Evolutionary conservation across 2,888 invertebrate genomes (phyloP).

Genomic region (Heteromyza rotundicornis): DNA sequence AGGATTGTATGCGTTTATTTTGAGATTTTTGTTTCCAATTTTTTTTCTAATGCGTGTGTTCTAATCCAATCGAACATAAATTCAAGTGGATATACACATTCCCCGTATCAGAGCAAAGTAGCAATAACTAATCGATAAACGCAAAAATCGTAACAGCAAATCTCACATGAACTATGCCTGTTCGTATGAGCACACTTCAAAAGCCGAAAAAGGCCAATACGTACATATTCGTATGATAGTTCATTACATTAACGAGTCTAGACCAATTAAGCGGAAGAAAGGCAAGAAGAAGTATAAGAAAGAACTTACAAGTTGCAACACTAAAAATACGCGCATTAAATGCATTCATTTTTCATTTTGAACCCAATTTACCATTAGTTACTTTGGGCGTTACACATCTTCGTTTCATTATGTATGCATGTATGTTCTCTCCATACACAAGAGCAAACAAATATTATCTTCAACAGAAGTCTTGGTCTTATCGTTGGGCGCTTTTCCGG

Average conservation of each 20-base stretch:
- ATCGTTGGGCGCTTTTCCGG: slow-evolving; percentile 23
- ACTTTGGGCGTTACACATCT: neutral
- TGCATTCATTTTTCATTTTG: neutral
- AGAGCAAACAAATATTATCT: neutral
- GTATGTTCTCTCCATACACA: neutral
- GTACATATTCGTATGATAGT: too few species aligned
- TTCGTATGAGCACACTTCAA: too few species aligned
- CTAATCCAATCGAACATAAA: too few species aligned
- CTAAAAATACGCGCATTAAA: neutral
- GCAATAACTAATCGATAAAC: too few species aligned
- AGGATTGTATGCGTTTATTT: too few species aligned
- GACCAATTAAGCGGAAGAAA: neutral
- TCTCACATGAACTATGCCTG: too few species aligned
- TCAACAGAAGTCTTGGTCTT: neutral
- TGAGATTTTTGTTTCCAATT: too few species aligned
- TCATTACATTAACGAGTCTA: slow-evolving; percentile 1
- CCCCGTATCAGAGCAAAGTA: too few species aligned
- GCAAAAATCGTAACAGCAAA: too few species aligned
- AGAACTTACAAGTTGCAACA: neutral
- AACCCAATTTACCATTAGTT: neutral
- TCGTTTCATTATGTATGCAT: neutral
- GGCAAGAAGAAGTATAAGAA: neutral
- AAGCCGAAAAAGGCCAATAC: too few species aligned
- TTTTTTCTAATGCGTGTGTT: too few species aligned
- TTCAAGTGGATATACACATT: too few species aligned